Evolutionary conservation across 2,888 invertebrate genomes (phyloP), one percentile per base, ranked within the genome.

Genomic region (Saturnia japonica): DNA sequence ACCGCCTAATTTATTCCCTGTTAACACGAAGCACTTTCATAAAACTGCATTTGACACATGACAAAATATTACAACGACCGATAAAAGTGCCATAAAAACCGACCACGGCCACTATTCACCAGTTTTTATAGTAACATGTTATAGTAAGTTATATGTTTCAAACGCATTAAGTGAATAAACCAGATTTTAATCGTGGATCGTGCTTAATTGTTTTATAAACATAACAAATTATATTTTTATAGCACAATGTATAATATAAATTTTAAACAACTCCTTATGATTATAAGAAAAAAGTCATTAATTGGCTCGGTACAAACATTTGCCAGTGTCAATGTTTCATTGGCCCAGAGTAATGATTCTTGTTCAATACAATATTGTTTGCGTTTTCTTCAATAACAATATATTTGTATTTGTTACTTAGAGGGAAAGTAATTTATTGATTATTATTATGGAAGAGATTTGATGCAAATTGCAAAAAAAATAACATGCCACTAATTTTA

Each of bases 1-100:
- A 14, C 57, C 25, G 57, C 57, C 57, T 84, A 87, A 87, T 85
- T 85, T 86, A 86, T 86, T 82, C 82, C 78, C 76, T 75, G 83
- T 77, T 78, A 85, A 82, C 86, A 85, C 85, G 85, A 80, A 76
- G 84, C 78, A 80, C 77, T 82, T 84, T 84, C 83, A 80, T 78
- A 77, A 82, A 79, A 80, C 80, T 81, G 83, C 81, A 85, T 82
- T 85, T 87, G 85, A 86, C 85, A 84, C 82, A 84, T 85, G 82
- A 82, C 82, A 82, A 80, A 82, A 85, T 79, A 80, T 57, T n/a
- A n/a, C n/a, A 57, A 57, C 57, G 57, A 57, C 12, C 57, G 64
- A 64, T 64, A 80, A 78, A 76, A 73, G 76, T 76, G 75, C 73
- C 72, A 74, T 78, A 76, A 80, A 82, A 80, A 76, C 76, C 57